phyloP scores from a whole-genome alignment of 2,888 invertebrate species.

The Pycnomerus fuliginosus region DNA sequence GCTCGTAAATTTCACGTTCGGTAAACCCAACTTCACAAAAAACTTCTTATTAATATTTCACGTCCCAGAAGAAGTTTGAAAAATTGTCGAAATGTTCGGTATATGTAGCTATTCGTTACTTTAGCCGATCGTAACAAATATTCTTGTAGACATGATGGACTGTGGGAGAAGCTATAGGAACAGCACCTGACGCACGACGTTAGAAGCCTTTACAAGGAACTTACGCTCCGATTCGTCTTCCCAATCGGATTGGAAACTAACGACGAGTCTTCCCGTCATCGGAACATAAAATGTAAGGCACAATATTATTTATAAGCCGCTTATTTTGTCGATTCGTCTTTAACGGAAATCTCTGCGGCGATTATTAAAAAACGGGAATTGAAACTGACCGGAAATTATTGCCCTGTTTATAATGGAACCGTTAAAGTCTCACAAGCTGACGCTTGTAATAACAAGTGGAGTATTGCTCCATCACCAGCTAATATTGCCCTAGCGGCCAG shows the following conservation, averaged over 20 bases:
- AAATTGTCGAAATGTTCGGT: slow-evolving; percentile 38
- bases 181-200: slow-evolving; percentile 42
- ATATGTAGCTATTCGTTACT: slow-evolving; percentile 36
- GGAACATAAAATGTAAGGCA: no score
- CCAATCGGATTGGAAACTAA: slow-evolving; percentile 38
- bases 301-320: no score
- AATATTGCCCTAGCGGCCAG: slow-evolving; percentile 26
- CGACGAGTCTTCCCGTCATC: no score
- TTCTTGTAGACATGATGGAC: slow-evolving; percentile 46
- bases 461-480: slow-evolving; percentile 29
- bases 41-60: slow-evolving; percentile 25
- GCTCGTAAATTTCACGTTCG: slow-evolving; percentile 14
- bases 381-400: slow-evolving; percentile 17
- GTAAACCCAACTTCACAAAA: slow-evolving; percentile 10
- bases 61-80: slow-evolving; percentile 31
- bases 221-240: slow-evolving; percentile 35
- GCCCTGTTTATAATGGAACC: slow-evolving; percentile 31
- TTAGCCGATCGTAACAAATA: slow-evolving; percentile 42
- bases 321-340: no score
- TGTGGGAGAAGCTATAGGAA: slow-evolving; percentile 45
- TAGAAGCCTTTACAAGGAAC: slow-evolving; percentile 29
- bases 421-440: slow-evolving; percentile 29
- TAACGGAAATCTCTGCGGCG: no score
- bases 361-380: no score
- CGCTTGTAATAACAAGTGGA: slow-evolving; percentile 30